Conservation (phyloP, 1,140 invertebrate species). For the Macrobrachium rosenbergii region DNA sequence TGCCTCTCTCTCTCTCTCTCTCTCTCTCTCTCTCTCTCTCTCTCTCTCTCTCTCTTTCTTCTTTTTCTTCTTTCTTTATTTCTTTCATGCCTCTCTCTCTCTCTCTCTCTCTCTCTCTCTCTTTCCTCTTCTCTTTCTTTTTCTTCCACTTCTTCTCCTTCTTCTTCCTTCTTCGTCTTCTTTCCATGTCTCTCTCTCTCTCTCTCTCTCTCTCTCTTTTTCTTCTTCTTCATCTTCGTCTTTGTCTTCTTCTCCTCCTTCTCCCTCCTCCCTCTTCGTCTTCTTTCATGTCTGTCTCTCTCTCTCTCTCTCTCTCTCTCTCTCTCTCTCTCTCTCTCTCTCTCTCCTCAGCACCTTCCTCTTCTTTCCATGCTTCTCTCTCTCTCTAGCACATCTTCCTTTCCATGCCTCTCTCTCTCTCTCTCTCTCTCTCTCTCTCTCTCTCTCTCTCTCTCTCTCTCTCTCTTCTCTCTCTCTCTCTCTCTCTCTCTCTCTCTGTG, state of each 20-base stretch:
- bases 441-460: background rate
- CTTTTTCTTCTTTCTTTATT: background rate
- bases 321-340: conserved; percentile 31
- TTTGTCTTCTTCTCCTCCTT: background rate
- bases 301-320: conserved; percentile 31
- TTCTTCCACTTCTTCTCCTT: background rate
- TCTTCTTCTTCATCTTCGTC: background rate
- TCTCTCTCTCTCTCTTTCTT: background rate
- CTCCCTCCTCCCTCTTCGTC: background rate
- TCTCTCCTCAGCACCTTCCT: conserved; percentile 1
- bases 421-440: background rate
- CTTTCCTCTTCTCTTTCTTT: background rate
- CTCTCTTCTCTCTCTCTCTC: background rate
- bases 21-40: background rate
- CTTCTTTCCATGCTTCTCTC: background rate
- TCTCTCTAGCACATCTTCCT: background rate
- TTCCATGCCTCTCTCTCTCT: background rate
- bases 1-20: background rate
- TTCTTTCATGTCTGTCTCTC: background rate
- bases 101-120: background rate
- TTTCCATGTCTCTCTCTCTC: background rate
- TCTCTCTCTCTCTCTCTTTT: background rate
- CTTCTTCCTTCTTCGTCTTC: background rate
- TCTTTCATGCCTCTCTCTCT: background rate
- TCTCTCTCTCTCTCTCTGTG: background rate